These are phyloP conservation scores for Battus philenor DNA, from an alignment of 1,140 invertebrate genomes.

Conservation along the genomic window DNA sequence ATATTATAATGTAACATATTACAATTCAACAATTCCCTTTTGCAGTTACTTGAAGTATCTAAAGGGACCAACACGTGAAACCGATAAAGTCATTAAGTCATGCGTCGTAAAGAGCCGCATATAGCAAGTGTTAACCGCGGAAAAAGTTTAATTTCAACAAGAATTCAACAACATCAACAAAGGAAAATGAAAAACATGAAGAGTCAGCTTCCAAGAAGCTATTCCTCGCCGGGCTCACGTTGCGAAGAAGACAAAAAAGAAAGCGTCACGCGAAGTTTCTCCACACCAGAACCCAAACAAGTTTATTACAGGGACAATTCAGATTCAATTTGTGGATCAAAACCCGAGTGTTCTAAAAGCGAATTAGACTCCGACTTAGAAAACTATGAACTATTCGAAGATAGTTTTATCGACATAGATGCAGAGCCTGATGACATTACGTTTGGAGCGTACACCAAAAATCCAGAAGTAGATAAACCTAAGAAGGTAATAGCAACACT, in stretches of 20 bases:
- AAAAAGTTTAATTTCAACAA: slow-evolving; percentile 56
- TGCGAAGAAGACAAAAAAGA: slow-evolving; percentile 38
- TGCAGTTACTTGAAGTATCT: slow-evolving; percentile 37
- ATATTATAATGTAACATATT: slow-evolving; percentile 47
- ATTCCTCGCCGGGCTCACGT: slow-evolving; percentile 50
- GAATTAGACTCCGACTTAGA: slow-evolving; percentile 66
- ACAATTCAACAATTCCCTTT: slow-evolving; percentile 24
- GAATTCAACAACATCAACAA: slow-evolving; percentile 56
- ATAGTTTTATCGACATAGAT: slow-evolving; percentile 63
- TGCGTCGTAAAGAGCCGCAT: slow-evolving; percentile 55
- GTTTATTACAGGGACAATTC: slow-evolving; percentile 40
- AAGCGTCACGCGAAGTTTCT: slow-evolving; percentile 54
- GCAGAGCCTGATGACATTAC: slow-evolving; percentile 47
- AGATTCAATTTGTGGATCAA: slow-evolving; percentile 45
- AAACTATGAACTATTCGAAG: slow-evolving; percentile 61
- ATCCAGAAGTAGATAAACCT: slow-evolving; percentile 46
- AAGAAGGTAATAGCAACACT: slow-evolving; percentile 51
- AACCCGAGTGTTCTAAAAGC: slow-evolving; percentile 44
- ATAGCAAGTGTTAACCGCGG: slow-evolving; percentile 37
- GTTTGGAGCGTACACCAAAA: slow-evolving; percentile 37
- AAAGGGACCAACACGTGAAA: slow-evolving; percentile 37
- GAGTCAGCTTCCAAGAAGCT: slow-evolving; percentile 53
- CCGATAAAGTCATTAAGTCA: slow-evolving; percentile 21
- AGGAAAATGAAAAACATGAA: slow-evolving; percentile 42
- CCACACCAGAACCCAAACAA: slow-evolving; percentile 53